Evolutionary conservation across 2,888 invertebrate genomes (phyloP), one percentile per base, ranked within the genome.

Genomic region (Drosophila hamatofila): DNA sequence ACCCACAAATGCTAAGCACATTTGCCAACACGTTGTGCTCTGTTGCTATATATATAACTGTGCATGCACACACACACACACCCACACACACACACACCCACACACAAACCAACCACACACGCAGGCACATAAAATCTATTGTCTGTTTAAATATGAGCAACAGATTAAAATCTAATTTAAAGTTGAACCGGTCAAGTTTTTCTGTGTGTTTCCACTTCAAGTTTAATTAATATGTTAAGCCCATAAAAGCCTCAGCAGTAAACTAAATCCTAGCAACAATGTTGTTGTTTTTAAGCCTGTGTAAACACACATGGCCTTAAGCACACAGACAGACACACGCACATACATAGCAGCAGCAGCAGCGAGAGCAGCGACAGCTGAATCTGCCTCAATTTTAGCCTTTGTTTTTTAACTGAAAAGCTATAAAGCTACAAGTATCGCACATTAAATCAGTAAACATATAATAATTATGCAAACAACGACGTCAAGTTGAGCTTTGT

Each of bases 151-250:
- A 87, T 76, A 82, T 87, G 78, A 82, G 85, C 85, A 85, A 87
- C 84, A 82, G 88, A 88, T 87, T 87, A 86, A 88, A 88, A 83
- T 69, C 79, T 78, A 88, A 87, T 87, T 86, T 86, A 80, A 87
- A 83, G 80, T 88, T 86, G 70, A 80, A 73, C 72, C 70, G 72
- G 72, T 52, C 69, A 67, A 70, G 72, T 63, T 49, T 62, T 46
- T 55, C 62, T 14, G 49, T 72, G 79, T 72, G 79, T 68, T 77
- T 76, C 78, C 74, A 82, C 76, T 84, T 80, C 59, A 85, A 88
- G 71, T 86, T 88, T 88, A 87, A 87, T 87, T 87, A 87, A 86
- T 88, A 87, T 79, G 82, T 83, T 83, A 82, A 88, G 80, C 86
- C 78, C 75, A 69, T 78, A 72, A 78, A 76, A 82, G 75, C 80